These are phyloP conservation scores for Xiphophorus hellerii DNA, from an alignment of 2,113 vertebrate species.

Conservation along the genomic window DNA sequence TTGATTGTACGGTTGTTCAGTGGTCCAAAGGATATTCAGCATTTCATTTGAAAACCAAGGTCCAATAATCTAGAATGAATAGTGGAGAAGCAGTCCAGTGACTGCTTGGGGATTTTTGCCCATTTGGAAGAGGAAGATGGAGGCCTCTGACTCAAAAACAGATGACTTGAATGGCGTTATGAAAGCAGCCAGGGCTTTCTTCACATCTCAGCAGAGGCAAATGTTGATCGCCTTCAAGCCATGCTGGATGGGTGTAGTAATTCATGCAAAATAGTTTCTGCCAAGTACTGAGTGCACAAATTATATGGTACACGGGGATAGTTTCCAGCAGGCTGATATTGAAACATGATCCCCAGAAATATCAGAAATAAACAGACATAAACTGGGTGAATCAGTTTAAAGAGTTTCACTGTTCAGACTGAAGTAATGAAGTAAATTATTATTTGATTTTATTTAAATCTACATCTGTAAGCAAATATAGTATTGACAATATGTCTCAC, in stretches of 20 bases:
- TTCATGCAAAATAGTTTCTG: neutral
- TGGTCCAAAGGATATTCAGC: too few relatives aligned
- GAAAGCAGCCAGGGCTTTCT: neutral
- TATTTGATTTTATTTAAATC: neutral
- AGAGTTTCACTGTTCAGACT: neutral
- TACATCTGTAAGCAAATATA: neutral
- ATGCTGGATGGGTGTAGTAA: neutral
- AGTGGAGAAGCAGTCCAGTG: too few relatives aligned
- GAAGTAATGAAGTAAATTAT: neutral
- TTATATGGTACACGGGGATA: neutral
- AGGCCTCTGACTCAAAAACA: neutral
- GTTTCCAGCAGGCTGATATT: neutral
- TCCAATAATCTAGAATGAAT: too few relatives aligned
- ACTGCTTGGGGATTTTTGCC: too few relatives aligned
- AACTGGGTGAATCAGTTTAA: neutral
- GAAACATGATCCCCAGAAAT: neutral
- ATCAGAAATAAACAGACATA: neutral
- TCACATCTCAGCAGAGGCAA: neutral
- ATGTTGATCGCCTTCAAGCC: neutral
- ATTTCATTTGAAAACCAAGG: too few relatives aligned
- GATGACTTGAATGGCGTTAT: neutral
- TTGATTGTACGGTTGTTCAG: too few relatives aligned
- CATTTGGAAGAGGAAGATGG: neutral
- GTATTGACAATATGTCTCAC: constrained; percentile 55
- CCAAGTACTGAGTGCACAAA: neutral